Evolutionary conservation across 2,113 vertebrate genomes (phyloP).

Genomic region (Azemiops feae): DNA sequence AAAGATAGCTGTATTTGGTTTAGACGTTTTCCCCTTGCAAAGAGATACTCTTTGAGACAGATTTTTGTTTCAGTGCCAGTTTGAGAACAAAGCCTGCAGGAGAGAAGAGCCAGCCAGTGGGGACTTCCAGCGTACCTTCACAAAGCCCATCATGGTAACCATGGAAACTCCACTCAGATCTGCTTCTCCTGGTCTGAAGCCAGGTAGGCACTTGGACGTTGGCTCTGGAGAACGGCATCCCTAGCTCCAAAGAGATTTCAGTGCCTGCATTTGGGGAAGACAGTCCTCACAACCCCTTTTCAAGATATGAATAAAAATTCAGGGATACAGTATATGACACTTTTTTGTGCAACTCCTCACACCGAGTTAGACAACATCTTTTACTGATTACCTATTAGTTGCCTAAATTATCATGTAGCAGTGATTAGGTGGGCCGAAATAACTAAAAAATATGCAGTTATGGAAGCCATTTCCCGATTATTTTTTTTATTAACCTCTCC

Average conservation of each 20-base stretch:
- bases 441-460: not conserved
- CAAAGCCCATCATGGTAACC: constrained; percentile 76
- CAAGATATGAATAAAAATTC: not conserved
- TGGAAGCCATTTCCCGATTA: not conserved
- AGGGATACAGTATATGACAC: not conserved
- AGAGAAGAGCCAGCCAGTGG: not conserved
- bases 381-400: not conserved
- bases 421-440: not conserved
- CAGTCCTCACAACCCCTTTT: not conserved
- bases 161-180: not conserved
- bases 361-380: not conserved
- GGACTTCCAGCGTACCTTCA: constrained; percentile 66
- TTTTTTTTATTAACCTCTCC: not conserved
- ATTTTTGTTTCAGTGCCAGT: constrained; percentile 66
- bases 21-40: not conserved
- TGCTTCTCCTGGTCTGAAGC: not conserved
- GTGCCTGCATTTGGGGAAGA: not conserved
- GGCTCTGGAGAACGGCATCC: not conserved
- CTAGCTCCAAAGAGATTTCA: not conserved
- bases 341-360: not conserved
- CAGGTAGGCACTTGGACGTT: not conserved
- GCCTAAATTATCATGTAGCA: not conserved
- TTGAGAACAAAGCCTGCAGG: constrained; percentile 14
- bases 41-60: not conserved
- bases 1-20: too few relatives aligned